Evolutionary conservation across 2,797 vertebrate species (phyloP), one percentile per base, ranked within the genome.

Genomic region (Graptemys geographica): DNA sequence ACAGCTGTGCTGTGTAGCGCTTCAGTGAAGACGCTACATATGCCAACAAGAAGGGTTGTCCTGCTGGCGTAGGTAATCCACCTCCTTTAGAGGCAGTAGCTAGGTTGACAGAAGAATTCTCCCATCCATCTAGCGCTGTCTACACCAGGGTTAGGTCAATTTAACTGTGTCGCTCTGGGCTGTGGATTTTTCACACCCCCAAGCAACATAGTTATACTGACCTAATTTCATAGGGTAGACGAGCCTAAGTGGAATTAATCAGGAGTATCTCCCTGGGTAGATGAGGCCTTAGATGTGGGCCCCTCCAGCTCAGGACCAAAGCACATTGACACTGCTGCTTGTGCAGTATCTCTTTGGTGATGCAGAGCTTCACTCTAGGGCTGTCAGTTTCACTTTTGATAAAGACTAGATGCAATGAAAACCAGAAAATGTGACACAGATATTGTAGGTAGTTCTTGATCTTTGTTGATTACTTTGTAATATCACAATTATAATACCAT

Each of bases 331-430:
- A 27, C 31, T 1, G 4, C 9, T 33, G 78, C 18, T 52, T 10
- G 8, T 1, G 5, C 52, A 5, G 53, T 84, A 74, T 90, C 57
- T 47, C 55, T 49, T 44, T 56, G 18, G 37, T 31, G 28, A 1
- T 18, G 7, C 28, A 25, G 57, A 53, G 65, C 51, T 72, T 52
- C 65, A 23, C 57, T 33, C n/a, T 49, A 0, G 37, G 47, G 49
- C 83, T 79, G 37, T 37, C 55, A 0, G 0, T 31, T 18, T 31
- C 21, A 9, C 52, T n/a, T 15, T 11, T 1, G 0, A 27, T 0
- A 2, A 44, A 41, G 23, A 4, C 59, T 8, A 57, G 47, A 16
- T 23, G 0, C 11, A 49, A 5, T 37, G 53, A 23, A 19, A 81
- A 41, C 5, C 57, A 44, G 27, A 37, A 81, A 57, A 56, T 18